Conservation (phyloP, 1,140 invertebrate genomes). For the Hirudo medicinalis region DNA sequence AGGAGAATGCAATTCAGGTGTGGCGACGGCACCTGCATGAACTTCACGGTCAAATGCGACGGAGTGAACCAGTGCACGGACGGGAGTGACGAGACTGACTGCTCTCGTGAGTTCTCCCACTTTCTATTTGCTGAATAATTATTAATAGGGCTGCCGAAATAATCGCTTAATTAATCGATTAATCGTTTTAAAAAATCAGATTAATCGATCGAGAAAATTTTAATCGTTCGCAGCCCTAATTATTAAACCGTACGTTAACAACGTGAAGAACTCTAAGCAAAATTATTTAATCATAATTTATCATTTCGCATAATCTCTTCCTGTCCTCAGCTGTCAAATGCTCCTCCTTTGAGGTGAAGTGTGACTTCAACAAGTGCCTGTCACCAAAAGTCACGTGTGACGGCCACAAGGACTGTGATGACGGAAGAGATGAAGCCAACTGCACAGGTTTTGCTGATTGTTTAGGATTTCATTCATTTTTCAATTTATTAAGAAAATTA, state of each 20-base stretch:
- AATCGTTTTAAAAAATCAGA: background rate
- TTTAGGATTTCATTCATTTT: background rate
- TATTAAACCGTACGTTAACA: background rate
- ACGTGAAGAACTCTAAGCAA: background rate
- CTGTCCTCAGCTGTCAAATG: background rate
- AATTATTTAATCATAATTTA: background rate
- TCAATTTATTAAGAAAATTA: background rate
- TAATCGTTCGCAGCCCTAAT: too few species aligned
- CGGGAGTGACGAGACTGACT: background rate
- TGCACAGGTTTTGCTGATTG: background rate
- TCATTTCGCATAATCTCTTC: background rate
- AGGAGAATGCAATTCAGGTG: too few species aligned
- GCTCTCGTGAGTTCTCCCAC: background rate
- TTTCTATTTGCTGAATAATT: background rate
- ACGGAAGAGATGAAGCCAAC: background rate
- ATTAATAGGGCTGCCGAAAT: too few species aligned
- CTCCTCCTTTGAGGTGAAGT: background rate
- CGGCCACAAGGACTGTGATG: background rate
- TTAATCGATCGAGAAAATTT: too few species aligned
- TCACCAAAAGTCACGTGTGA: background rate
- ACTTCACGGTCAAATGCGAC: background rate
- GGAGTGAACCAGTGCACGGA: background rate
- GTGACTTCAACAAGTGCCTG: background rate
- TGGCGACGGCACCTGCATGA: too few species aligned
- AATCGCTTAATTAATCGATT: too few species aligned